Evolutionary conservation across 2,888 invertebrate genomes (phyloP).

Genomic region (Thereva unica): DNA sequence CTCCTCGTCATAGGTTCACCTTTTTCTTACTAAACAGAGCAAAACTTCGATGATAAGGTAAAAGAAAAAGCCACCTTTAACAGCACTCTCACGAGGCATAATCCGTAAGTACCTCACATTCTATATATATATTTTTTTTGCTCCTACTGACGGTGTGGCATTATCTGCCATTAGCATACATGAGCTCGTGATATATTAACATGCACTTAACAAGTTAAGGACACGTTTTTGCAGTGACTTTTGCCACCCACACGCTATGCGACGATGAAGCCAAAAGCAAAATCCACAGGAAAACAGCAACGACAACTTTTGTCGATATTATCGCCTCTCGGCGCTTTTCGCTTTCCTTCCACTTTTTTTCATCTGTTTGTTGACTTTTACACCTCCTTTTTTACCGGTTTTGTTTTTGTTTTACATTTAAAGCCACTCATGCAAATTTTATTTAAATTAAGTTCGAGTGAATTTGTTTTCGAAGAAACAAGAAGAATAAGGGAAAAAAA

Average conservation of each 20-base stretch:
- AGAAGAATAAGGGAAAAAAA: too few species aligned
- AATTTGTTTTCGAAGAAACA: too few species aligned
- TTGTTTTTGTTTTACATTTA: too few species aligned
- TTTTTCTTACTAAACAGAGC: too few species aligned
- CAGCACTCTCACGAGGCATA: too few species aligned
- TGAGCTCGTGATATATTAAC: slow-evolving; percentile 38
- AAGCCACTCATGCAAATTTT: too few species aligned
- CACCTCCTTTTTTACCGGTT: neutral
- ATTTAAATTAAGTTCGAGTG: too few species aligned
- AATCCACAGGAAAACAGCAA: slow-evolving; percentile 2
- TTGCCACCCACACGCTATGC: slow-evolving; percentile 28
- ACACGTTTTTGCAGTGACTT: slow-evolving; percentile 33
- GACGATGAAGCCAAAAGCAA: neutral
- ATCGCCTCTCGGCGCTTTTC: neutral
- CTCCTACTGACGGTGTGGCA: neutral
- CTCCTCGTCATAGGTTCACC: too few species aligned
- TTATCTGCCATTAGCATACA: slow-evolving; percentile 36
- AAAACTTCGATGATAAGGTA: too few species aligned
- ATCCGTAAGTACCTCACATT: too few species aligned
- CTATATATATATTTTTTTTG: too few species aligned
- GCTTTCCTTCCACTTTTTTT: neutral
- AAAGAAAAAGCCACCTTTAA: too few species aligned
- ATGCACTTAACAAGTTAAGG: slow-evolving; percentile 38
- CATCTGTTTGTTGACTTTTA: neutral
- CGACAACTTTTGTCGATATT: slow-evolving; percentile 19